Conservation (phyloP, 1,140 invertebrate species). For the Atta texana region DNA sequence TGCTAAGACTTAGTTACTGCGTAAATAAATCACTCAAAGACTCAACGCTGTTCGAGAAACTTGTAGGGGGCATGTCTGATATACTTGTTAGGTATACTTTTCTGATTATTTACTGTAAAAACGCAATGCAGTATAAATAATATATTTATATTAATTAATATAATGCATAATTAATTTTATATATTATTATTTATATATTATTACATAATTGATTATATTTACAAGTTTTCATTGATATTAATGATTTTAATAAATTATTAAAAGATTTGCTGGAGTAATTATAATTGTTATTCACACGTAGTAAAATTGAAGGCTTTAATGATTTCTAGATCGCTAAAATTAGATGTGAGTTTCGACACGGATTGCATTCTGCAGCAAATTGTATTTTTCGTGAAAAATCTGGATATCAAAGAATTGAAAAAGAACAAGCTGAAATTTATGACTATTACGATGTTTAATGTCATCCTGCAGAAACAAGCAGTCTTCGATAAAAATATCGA, state of each 20-base stretch:
- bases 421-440: slow-evolving; percentile 49
- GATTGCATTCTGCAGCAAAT: slow-evolving; percentile 46
- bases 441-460: slow-evolving; percentile 40
- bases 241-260: not conserved
- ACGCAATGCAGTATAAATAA: not conserved
- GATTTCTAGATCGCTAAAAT: slow-evolving; percentile 56
- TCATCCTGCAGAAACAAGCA: slow-evolving; percentile 46
- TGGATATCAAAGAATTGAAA: slow-evolving; percentile 25
- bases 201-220: not conserved
- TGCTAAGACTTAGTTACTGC: slow-evolving; percentile 66
- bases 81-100: slow-evolving; percentile 59
- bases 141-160: not conserved
- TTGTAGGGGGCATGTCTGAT: slow-evolving; percentile 12
- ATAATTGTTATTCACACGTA: not conserved
- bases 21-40: slow-evolving; percentile 51
- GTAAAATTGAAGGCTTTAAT: not conserved
- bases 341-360: slow-evolving; percentile 39
- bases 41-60: slow-evolving; percentile 24
- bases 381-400: slow-evolving; percentile 40
- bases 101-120: not conserved
- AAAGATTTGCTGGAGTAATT: not conserved
- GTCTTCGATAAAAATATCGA: slow-evolving; percentile 12
- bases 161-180: not conserved
- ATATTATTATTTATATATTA: not conserved
- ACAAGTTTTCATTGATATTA: not conserved